phyloP scores from a whole-genome alignment of 2,113 vertebrate species.

The Anguilla japonica region DNA sequence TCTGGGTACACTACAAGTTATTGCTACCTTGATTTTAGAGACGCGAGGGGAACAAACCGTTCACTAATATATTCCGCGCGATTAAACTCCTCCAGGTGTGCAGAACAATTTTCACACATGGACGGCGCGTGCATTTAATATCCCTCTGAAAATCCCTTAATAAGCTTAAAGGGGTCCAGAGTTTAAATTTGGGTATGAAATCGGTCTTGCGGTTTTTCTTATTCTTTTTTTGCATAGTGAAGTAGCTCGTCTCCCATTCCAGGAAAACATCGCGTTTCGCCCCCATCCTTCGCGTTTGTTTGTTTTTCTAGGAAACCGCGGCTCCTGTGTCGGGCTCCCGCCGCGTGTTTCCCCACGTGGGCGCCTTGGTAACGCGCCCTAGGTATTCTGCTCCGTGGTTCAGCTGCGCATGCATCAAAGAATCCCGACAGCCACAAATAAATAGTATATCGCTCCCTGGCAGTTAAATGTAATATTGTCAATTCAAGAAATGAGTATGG shows the following conservation, averaged over 20 bases:
- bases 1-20: background rate
- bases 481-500: no score
- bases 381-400: no score
- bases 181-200: slow-evolving; percentile 34
- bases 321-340: background rate
- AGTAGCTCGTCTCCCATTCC: background rate
- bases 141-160: slow-evolving; percentile 56
- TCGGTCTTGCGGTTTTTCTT: background rate
- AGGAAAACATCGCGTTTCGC: background rate
- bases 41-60: background rate
- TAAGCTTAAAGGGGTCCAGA: slow-evolving; percentile 55
- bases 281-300: background rate
- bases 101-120: slow-evolving; percentile 62
- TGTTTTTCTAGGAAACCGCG: background rate
- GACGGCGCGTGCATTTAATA: slow-evolving; percentile 42
- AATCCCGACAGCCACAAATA: no score
- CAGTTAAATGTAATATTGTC: no score
- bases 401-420: no score
- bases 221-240: background rate
- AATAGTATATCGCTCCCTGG: no score
- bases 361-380: no score
- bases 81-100: slow-evolving; percentile 60
- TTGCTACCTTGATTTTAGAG: background rate
- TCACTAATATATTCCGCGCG: slow-evolving; percentile 21
- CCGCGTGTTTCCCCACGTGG: background rate